Conservation (phyloP, 1,140 invertebrate species). For the Drosophila ficusphila region DNA sequence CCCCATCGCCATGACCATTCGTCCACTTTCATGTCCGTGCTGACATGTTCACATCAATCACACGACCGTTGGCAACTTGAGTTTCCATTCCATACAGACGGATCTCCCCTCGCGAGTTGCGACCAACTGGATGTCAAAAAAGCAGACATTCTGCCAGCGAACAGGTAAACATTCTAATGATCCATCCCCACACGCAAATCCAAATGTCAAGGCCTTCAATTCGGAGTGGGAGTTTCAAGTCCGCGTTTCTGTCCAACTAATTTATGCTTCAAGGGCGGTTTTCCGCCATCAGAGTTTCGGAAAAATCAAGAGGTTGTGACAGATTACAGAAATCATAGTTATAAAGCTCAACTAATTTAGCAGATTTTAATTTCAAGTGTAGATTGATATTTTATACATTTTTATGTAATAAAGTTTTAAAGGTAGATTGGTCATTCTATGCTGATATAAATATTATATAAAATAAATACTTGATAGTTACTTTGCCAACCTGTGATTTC, state of each 20-base stretch:
- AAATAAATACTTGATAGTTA: too few relatives aligned
- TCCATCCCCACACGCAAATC: slow-evolving; percentile 64
- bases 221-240: slow-evolving; percentile 5
- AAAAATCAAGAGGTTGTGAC: too few relatives aligned
- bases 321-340: too few relatives aligned
- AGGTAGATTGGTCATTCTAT: too few relatives aligned
- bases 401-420: too few relatives aligned
- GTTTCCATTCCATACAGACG: slow-evolving; percentile 50
- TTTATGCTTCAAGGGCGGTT: slow-evolving; percentile 34
- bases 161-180: slow-evolving; percentile 75
- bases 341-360: too few relatives aligned
- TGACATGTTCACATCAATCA: slow-evolving; percentile 76
- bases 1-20: background rate
- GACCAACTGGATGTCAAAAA: slow-evolving; percentile 15
- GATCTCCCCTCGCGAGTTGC: slow-evolving; percentile 7
- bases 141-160: slow-evolving; percentile 12
- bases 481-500: background rate
- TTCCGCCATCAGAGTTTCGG: slow-evolving; percentile 43
- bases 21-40: slow-evolving; percentile 35
- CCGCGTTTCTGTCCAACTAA: background rate
- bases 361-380: too few relatives aligned
- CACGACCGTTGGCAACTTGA: slow-evolving; percentile 55
- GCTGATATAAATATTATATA: too few relatives aligned
- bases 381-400: too few relatives aligned
- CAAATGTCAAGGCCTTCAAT: slow-evolving; percentile 38